A percentile compares a stretch with the other conserved stretches of the same genome.
phyloP scores from a whole-genome alignment of 1,140 invertebrate species.

The Papilio glaucus region DNA sequence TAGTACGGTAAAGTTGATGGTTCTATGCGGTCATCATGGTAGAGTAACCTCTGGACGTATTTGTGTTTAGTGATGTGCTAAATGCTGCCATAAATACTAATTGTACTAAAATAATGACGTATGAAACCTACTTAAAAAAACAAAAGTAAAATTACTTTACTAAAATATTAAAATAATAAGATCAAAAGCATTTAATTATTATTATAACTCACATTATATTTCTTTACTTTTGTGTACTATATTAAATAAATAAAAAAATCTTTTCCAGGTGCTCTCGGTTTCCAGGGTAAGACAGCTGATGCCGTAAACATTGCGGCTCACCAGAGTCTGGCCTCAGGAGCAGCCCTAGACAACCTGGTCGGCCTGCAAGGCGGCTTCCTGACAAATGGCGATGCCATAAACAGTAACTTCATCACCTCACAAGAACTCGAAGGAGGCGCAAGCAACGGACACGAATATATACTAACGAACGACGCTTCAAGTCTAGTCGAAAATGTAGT shows the following conservation, averaged over 20 bases:
- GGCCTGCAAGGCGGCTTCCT: constrained; percentile 77
- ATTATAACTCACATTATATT: too few species aligned
- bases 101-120: too few species aligned
- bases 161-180: too few species aligned
- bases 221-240: too few species aligned
- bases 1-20: too few species aligned
- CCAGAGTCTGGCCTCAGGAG: constrained; percentile 76
- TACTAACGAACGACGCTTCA: constrained; percentile 35
- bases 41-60: too few species aligned
- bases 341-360: constrained; percentile 73
- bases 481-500: constrained; percentile 26
- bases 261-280: constrained; percentile 73
- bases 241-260: constrained; percentile 29
- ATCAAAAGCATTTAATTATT: too few species aligned
- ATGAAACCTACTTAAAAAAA: too few species aligned
- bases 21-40: too few species aligned
- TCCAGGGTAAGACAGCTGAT: constrained; percentile 77
- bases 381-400: constrained; percentile 58
- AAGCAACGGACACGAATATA: constrained; percentile 25
- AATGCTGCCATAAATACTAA: too few species aligned
- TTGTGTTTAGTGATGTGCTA: too few species aligned
- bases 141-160: too few species aligned
- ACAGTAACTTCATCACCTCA: constrained; percentile 68
- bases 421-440: constrained; percentile 54
- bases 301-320: constrained; percentile 79